Evolutionary conservation across 2,888 invertebrate species (phyloP), one percentile per base, ranked within the genome.

Genomic region (Ptychoptera albimana): DNA sequence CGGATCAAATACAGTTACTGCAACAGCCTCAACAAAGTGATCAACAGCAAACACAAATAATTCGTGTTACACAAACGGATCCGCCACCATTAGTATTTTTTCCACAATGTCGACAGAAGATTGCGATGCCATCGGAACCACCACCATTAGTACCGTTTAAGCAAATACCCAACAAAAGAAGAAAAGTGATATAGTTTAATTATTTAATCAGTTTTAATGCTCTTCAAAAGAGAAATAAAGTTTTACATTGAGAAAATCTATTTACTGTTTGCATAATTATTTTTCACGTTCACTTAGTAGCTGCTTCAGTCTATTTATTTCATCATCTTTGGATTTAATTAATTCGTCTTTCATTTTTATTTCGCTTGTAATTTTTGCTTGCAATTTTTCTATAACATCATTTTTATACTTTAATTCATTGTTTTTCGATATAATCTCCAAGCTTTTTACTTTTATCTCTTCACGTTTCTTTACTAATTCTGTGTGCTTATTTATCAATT

Each of bases 1-100:
- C 23, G 7, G 8, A 9, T 32, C n/a, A 11, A 32, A 7, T 32
- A 9, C 32, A 32, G 4, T 9, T 32, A 32, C 3, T 32, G 32
- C 32, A 32, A 32, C 32, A 4, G 8, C 9, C 32, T 7, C 32
- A 32, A 32, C 32, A 32, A 32, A 9, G 36, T 9, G 12, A 39
- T 16, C 29, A 34, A 4, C 42, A 39, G 13, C 43, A 35, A 13
- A 32, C 41, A 31, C 43, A 45, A 16, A 36, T 38, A 29, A 31
- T 12, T 35, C 30, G 8, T 13, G 15, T 30, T 11, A 10, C 8
- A 13, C 37, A 44, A 12, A 35, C 50, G 11, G 51, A 51, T 36
- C 55, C 55, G 1, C 55, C 55, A 7, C 55, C 55, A 6, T 48
- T 55, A 16, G 48, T 50, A 32, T 54, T 54, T 35, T 48, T 53